Percentiles rank a stretch among this genome's conserved stretches.
Evolutionary conservation across 2,888 invertebrate genomes (phyloP).

Genomic region (Sarcophaga caerulescens): DNA sequence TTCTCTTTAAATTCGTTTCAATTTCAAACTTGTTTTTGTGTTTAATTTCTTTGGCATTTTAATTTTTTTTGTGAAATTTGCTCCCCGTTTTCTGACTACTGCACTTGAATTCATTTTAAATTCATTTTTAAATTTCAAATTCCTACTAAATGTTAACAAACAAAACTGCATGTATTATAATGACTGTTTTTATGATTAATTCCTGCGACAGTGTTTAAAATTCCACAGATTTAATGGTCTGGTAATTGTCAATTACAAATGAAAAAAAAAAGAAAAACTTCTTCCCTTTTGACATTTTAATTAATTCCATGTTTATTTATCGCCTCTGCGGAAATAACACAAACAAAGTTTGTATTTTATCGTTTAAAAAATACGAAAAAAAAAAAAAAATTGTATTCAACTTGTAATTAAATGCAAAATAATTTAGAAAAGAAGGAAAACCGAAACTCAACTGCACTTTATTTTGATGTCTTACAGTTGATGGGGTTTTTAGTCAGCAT

Average conservation of each 20-base stretch:
- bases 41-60: background rate
- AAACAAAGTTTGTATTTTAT: slow-evolving; percentile 14
- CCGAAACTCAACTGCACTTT: background rate
- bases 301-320: slow-evolving; percentile 43
- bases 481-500: background rate
- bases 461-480: slow-evolving; percentile 6
- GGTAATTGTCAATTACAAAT: background rate
- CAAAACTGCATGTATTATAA: too few relatives aligned
- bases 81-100: too few relatives aligned
- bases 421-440: background rate
- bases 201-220: background rate
- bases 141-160: background rate
- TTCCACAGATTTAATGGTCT: background rate
- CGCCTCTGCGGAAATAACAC: background rate
- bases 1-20: background rate
- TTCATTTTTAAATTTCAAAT: background rate
- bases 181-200: background rate
- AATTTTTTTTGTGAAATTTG: background rate
- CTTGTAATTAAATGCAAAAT: slow-evolving; percentile 34
- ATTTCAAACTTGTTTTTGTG: background rate
- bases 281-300: slow-evolving; percentile 35
- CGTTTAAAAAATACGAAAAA: background rate
- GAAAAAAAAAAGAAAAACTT: background rate
- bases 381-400: background rate
- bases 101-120: too few relatives aligned